Conservation (phyloP, 2,888 invertebrate genomes). For the Hirtodrosophila cameraria region DNA sequence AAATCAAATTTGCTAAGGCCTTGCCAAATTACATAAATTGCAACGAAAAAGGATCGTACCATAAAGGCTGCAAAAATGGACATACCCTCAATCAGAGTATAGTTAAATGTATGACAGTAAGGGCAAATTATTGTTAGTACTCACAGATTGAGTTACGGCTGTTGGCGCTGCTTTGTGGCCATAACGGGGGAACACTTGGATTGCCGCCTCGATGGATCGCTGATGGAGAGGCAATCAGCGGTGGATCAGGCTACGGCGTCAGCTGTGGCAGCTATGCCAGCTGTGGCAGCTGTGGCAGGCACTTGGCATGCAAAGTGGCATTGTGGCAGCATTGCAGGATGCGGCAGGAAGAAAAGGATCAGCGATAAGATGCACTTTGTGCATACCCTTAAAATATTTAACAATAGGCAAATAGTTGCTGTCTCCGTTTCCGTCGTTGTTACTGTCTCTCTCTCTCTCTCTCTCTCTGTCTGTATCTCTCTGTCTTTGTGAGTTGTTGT, state of each 20-base stretch:
- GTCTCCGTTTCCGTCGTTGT: conserved; percentile 17
- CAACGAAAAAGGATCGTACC: no score
- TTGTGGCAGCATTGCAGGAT: neutral
- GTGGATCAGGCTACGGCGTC: conserved; percentile 21
- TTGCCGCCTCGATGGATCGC: conserved; percentile 49
- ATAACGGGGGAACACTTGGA: conserved; percentile 2
- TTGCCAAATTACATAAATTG: no score
- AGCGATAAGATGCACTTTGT: conserved; percentile 54
- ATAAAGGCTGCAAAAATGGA: neutral
- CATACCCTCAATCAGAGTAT: neutral
- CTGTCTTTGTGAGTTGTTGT: no score
- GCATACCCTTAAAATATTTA: conserved; percentile 56
- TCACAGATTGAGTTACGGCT: conserved; percentile 43
- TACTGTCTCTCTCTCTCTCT: no score
- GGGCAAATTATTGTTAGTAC: conserved; percentile 47
- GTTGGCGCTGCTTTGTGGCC: conserved; percentile 25
- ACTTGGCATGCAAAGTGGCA: conserved; percentile 25
- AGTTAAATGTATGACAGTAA: conserved; percentile 30
- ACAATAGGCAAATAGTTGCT: conserved; percentile 21
- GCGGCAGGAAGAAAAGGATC: conserved; percentile 12
- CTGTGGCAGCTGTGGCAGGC: conserved; percentile 6
- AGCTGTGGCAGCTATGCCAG: conserved; percentile 11
- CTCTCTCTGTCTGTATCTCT: no score
- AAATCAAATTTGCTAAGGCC: no score
- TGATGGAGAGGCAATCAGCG: conserved; percentile 58